These are phyloP conservation scores for Drosophila elegans DNA, from an alignment of 1,140 invertebrate species.

Conservation along the genomic window DNA sequence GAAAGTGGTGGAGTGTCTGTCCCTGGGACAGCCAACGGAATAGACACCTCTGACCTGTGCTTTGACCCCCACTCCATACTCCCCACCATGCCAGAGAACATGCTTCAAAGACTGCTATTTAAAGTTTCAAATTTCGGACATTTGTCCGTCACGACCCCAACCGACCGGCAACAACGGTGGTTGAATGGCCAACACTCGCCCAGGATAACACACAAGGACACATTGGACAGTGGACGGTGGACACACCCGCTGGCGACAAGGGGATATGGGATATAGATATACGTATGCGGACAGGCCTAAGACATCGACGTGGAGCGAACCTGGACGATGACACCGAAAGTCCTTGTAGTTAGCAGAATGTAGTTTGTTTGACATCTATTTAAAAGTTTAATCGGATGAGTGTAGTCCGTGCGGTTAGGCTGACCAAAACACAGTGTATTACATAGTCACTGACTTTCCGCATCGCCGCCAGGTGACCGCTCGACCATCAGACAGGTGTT, in stretches of 20 bases:
- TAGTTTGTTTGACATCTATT: constrained; percentile 84
- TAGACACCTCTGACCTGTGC: constrained; percentile 12
- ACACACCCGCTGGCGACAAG: constrained; percentile 12
- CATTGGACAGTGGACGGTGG: neutral
- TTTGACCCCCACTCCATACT: neutral
- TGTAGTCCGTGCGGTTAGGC: constrained; percentile 81
- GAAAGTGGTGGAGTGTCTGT: constrained; percentile 12
- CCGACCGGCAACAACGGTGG: constrained; percentile 29
- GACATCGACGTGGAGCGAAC: constrained; percentile 55
- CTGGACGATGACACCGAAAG: constrained; percentile 59
- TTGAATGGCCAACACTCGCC: constrained; percentile 39
- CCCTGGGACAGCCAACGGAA: neutral
- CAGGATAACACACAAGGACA: constrained; percentile 30
- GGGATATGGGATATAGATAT: constrained; percentile 30
- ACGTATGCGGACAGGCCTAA: constrained; percentile 56
- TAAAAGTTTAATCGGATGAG: constrained; percentile 84
- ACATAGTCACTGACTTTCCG: constrained; percentile 80
- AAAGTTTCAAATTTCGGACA: constrained; percentile 82
- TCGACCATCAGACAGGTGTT: constrained; percentile 61
- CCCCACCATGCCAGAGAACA: constrained; percentile 1
- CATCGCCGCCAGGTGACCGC: constrained; percentile 46
- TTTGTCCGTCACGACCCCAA: constrained; percentile 69
- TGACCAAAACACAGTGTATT: constrained; percentile 80
- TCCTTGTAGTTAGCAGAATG: constrained; percentile 78
- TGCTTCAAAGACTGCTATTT: constrained; percentile 53